A percentile compares a stretch with the other conserved stretches of the same genome.
Conservation (phyloP, 2,888 invertebrate genomes). For the Acanthopleura granulata region DNA sequence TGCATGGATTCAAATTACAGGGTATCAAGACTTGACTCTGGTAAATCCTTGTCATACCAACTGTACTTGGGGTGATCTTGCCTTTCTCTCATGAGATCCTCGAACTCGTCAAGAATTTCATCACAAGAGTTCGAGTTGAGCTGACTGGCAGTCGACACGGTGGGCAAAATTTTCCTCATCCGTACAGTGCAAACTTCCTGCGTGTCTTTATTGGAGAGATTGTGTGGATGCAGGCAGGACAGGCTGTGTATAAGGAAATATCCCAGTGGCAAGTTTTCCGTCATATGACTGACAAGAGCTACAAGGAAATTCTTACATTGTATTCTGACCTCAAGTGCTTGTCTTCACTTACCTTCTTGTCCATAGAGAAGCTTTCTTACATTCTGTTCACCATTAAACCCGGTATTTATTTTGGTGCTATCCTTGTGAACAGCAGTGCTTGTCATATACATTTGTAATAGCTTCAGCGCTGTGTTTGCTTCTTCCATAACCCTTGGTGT, state of each 20-base stretch:
- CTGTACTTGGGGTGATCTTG: not conserved
- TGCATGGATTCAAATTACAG: not conserved
- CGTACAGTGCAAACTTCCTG: not conserved
- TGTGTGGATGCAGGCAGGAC: no score
- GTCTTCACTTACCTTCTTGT: not conserved
- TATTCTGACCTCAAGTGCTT: not conserved
- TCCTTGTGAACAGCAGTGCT: not conserved
- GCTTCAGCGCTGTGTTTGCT: not conserved
- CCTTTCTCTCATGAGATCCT: not conserved
- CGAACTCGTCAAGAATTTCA: not conserved
- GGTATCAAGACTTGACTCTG: not conserved
- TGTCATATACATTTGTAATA: not conserved
- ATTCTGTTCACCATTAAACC: not conserved
- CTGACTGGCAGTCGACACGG: not conserved
- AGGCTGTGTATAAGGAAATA: no score
- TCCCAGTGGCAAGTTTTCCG: no score
- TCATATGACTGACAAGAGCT: no score
- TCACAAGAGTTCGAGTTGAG: not conserved
- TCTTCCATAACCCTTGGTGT: not conserved
- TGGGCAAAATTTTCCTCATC: not conserved
- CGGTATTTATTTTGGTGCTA: not conserved
- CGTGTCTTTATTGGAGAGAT: not conserved
- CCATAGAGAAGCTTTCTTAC: not conserved
- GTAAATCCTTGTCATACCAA: not conserved
- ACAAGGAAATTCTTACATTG: not conserved